Base-by-base conservation (phyloP, 1,140 invertebrate genomes). In the Riptortus pedestris region DNA sequence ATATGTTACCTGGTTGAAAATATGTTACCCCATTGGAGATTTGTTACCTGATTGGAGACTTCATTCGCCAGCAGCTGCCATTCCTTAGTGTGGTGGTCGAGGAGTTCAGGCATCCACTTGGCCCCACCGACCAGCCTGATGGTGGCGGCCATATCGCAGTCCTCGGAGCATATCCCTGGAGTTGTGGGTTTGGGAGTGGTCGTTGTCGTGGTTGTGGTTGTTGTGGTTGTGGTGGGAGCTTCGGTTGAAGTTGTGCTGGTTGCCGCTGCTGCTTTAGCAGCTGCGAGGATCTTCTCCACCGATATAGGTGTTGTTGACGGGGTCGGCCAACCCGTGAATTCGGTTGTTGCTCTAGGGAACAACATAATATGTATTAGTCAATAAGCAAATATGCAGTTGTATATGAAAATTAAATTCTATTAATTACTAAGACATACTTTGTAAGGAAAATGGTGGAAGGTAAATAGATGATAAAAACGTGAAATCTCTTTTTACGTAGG, bases 241-340 rank as follows among this genome's bases (percentile, higher is more conserved):
- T 67, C 75, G 60, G 71, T 78, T 47, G 66, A 70, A 26, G 71
- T 74, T 1, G 75, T 75, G 3, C 76, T 73, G 43, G 74, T 75
- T 18, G 81, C 78, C 0, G 82, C 80, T 0, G 83, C 81, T 16
- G 81, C 81, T 66, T 82, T 79, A 31, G 86, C 85, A n/a, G 81
- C 80, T 0, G 67, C 86, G 45, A 90, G 71, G 0, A 90, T 74
- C 72, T 88, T 88, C 71, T 90, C 87, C 47, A 90, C 86, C 0
- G 87, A 89, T 57, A 91, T 85, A 5, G 88, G 88, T 0, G 87
- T 90, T 0, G 89, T 91, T 0, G 87, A 86, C 3, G 85, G 82
- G 5, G 88, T 87, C 12, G 90, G 88, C 89, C 89, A 93, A 18
- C 89, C 90, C 11, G 88, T 91, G 70, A 93, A 93, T 73, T 90